Percentiles rank a stretch among this genome's conserved stretches.
Evolutionary conservation across 2,113 vertebrate species (phyloP).

Genomic region (Myiagra hebetior): DNA sequence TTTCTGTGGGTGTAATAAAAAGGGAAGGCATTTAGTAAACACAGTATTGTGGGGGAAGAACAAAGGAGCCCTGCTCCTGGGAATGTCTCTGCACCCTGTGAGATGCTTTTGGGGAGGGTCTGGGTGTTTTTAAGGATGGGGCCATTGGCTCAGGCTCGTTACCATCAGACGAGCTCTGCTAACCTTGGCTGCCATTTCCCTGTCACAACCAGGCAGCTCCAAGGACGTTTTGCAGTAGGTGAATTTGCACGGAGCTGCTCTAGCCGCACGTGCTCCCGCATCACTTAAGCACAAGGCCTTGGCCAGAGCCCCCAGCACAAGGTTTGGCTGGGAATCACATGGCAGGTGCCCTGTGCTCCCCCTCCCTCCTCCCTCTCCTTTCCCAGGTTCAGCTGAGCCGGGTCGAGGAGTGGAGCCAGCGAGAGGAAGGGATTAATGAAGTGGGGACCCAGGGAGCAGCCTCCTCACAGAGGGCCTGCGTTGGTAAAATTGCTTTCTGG

Average conservation of each 20-base stretch:
- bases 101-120: constrained; percentile 28
- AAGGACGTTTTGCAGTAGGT: constrained; percentile 46
- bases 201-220: constrained; percentile 33
- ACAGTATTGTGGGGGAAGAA: not conserved
- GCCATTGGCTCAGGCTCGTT: constrained; percentile 20
- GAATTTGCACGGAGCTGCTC: not conserved
- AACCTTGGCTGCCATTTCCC: constrained; percentile 70
- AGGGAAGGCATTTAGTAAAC: not conserved
- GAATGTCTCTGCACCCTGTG: not conserved
- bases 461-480: fast-evolving
- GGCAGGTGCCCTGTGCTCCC: not conserved
- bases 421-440: not conserved
- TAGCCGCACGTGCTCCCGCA: constrained; percentile 10
- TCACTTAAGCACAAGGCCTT: constrained; percentile 1
- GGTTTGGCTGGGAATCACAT: not conserved
- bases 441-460: not conserved
- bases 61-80: constrained; percentile 4
- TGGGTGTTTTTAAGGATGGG: not conserved
- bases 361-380: fast-evolving
- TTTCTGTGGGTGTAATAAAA: constrained; percentile 13
- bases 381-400: not conserved
- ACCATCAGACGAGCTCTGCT: constrained; percentile 56
- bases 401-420: fast-evolving
- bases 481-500: constrained; percentile 1
- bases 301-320: not conserved